phyloP scores from a whole-genome alignment of 1,140 invertebrate species.

The Drosophila pruinosa region DNA sequence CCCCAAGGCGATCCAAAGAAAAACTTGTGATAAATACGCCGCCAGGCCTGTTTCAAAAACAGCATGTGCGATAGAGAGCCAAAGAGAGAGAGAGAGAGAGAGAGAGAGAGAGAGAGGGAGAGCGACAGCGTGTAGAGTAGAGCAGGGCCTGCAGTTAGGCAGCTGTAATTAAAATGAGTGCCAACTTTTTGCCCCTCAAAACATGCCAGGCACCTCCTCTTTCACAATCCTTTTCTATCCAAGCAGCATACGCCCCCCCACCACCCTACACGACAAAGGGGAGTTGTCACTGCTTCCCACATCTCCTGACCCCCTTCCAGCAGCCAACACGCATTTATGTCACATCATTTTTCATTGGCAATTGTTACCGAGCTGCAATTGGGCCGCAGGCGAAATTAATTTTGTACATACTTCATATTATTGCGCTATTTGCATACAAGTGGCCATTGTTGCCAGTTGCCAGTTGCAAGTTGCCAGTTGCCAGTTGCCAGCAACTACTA shows the following conservation, averaged over 20 bases:
- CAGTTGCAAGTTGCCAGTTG: constrained; percentile 12
- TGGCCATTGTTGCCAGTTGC: constrained; percentile 46
- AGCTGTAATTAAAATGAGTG: constrained; percentile 82
- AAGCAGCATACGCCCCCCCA: neutral
- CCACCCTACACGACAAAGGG: too few relatives aligned
- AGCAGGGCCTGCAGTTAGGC: constrained; percentile 67
- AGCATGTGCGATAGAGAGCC: constrained; percentile 8
- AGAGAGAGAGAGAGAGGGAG: neutral
- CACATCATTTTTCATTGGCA: constrained; percentile 80
- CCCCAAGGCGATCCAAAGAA: constrained; percentile 73
- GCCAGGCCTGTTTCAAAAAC: constrained; percentile 76
- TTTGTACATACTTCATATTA: constrained; percentile 76
- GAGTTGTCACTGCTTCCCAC: neutral
- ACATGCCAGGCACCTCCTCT: too few relatives aligned
- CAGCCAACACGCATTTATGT: constrained; percentile 53
- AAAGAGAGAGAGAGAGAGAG: neutral
- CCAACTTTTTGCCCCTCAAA: constrained; percentile 54
- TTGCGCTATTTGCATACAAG: constrained; percentile 70
- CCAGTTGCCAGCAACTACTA: constrained; percentile 8
- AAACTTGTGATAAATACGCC: constrained; percentile 83
- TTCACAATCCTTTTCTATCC: neutral
- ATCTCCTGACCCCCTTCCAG: neutral
- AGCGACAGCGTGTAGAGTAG: constrained; percentile 13
- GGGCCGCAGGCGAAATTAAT: constrained; percentile 66
- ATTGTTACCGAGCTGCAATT: constrained; percentile 64